phyloP scores from a whole-genome alignment of 2,888 invertebrate species.

The Cantharis rustica region DNA sequence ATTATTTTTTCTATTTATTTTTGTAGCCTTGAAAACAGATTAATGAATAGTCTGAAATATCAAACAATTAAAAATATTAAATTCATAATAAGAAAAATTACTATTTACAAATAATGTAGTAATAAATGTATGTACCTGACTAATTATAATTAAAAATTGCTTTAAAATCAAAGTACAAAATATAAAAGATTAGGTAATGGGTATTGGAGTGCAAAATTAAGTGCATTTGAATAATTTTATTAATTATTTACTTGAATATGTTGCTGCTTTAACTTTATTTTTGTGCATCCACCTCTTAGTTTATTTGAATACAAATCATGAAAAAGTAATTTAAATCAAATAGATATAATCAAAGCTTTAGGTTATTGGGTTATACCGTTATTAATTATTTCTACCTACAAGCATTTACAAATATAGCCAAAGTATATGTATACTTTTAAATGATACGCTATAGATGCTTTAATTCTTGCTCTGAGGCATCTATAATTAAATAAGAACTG shows the following conservation, averaged over 20 bases:
- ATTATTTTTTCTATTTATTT: no score
- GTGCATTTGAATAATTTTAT: not conserved
- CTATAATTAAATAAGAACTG: not conserved
- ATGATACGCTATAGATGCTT: not conserved
- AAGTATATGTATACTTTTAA: not conserved
- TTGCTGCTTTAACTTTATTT: not conserved
- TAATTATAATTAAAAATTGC: no score
- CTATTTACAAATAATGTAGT: no score
- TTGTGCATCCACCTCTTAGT: not conserved
- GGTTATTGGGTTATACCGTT: slow-evolving; percentile 7
- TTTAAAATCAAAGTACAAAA: no score
- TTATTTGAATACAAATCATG: not conserved
- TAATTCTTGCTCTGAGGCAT: not conserved
- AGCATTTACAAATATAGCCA: slow-evolving; percentile 2
- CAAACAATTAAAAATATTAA: no score
- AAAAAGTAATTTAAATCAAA: slow-evolving; percentile 6
- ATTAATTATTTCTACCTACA: slow-evolving; percentile 4
- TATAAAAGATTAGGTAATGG: no score
- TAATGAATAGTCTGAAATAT: no score
- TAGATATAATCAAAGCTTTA: slow-evolving; percentile 6
- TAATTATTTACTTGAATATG: not conserved
- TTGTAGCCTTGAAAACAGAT: no score
- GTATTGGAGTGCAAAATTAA: not conserved
- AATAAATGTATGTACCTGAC: no score
- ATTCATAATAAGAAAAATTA: no score